These are phyloP conservation scores for Brachylomia viminalis DNA, from an alignment of 2,888 invertebrate genomes.

Conservation along the genomic window DNA sequence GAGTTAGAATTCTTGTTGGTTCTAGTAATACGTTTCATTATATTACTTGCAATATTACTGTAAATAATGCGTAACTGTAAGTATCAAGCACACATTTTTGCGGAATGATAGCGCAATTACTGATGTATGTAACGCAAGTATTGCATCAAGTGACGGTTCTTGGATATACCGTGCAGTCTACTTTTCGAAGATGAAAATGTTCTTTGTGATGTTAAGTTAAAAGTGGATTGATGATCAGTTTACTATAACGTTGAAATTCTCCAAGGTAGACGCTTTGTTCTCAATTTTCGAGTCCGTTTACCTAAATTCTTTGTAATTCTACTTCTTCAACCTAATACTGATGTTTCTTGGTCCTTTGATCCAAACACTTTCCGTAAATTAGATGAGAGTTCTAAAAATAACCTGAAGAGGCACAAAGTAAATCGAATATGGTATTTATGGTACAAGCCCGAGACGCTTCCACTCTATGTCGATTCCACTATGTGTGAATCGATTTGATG, in stretches of 20 bases:
- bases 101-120: slow-evolving; percentile 46
- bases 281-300: neutral
- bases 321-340: neutral
- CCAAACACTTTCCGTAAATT: neutral
- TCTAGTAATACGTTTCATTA: slow-evolving; percentile 55
- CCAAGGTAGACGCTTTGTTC: neutral
- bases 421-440: neutral
- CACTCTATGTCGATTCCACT: too few species aligned
- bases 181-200: slow-evolving; percentile 10
- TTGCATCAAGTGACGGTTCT: slow-evolving; percentile 39
- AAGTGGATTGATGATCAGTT: neutral
- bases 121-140: slow-evolving; percentile 55
- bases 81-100: slow-evolving; percentile 45
- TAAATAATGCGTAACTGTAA: slow-evolving; percentile 56
- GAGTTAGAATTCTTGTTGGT: slow-evolving; percentile 55
- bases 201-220: slow-evolving; percentile 8
- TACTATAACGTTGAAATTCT: neutral
- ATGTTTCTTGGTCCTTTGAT: neutral
- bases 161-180: slow-evolving; percentile 23
- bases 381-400: neutral
- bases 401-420: neutral
- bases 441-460: too few species aligned
- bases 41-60: slow-evolving; percentile 60
- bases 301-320: neutral
- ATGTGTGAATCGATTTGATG: neutral